Conservation (phyloP, 2,888 invertebrate species). For the Chironomus tentans region DNA sequence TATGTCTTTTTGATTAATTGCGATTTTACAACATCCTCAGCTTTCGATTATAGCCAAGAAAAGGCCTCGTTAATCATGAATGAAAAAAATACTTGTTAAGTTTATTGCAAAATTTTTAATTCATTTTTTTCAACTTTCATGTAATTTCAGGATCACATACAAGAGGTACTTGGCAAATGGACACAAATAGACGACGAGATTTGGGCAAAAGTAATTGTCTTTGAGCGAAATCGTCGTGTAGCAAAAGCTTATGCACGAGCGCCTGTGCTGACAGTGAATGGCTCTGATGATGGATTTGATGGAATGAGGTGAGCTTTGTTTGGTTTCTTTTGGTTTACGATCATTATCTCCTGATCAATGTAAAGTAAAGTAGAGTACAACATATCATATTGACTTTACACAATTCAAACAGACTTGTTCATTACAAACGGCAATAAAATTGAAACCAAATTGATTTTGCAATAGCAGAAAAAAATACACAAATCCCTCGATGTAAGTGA, state of each 20-base stretch:
- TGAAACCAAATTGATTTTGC: no score
- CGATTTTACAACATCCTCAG: neutral
- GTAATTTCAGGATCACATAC: constrained; percentile 80
- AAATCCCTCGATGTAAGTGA: no score
- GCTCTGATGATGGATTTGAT: constrained; percentile 91
- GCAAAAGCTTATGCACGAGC: constrained; percentile 96
- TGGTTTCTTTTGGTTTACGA: neutral
- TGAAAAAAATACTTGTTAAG: no score
- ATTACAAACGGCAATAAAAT: no score
- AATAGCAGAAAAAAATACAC: no score
- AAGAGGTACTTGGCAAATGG: constrained; percentile 94
- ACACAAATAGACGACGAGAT: constrained; percentile 96
- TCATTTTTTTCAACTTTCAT: constrained; percentile 30
- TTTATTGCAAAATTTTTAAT: neutral
- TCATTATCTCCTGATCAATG: neutral
- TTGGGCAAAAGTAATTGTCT: constrained; percentile 97
- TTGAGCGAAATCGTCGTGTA: constrained; percentile 89
- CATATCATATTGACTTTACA: no score
- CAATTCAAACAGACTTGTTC: no score
- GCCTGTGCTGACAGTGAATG: constrained; percentile 91
- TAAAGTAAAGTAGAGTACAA: no score
- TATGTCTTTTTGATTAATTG: neutral
- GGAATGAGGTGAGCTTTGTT: constrained; percentile 69
- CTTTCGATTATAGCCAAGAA: neutral
- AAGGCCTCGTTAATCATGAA: neutral